Evolutionary conservation across 37 sponge, comb jelly and placozoan genomes (phyloP).

Genomic region (Geodia barretti): DNA sequence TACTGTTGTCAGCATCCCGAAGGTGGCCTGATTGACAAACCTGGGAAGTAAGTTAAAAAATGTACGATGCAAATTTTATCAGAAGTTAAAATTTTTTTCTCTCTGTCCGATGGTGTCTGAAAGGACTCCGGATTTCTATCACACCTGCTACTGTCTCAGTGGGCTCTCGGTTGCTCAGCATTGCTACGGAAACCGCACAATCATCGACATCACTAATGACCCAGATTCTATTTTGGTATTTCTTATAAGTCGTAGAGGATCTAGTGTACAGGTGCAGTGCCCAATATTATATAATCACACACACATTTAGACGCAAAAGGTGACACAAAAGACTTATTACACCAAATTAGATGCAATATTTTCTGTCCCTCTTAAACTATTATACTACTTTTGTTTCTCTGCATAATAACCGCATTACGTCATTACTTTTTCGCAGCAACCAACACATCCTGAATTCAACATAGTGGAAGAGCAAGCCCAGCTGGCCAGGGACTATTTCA

Average conservation of each 20-base stretch:
- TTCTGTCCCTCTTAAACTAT: not conserved
- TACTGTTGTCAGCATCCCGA: conserved; percentile 83
- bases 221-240: conserved; percentile 28
- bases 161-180: conserved; percentile 92
- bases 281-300: not conserved
- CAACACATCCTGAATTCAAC: conserved; percentile 87
- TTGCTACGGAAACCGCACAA: conserved; percentile 33
- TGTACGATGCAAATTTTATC: no score
- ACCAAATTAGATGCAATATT: not conserved
- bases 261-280: not conserved
- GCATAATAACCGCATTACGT: not conserved
- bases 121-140: conserved; percentile 80
- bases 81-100: not conserved
- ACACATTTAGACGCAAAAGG: no score
- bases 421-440: conserved; percentile 20
- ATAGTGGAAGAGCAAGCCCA: conserved; percentile 65
- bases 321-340: no score
- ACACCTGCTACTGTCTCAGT: conserved; percentile 97
- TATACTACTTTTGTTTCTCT: not conserved
- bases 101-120: not conserved
- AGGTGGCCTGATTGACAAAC: conserved; percentile 95
- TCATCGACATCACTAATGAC: conserved; percentile 22
- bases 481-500: conserved; percentile 43
- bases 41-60: conserved; percentile 68
- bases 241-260: no score